Conservation (phyloP, 2,888 invertebrate species). For the Phlogophora meticulosa region DNA sequence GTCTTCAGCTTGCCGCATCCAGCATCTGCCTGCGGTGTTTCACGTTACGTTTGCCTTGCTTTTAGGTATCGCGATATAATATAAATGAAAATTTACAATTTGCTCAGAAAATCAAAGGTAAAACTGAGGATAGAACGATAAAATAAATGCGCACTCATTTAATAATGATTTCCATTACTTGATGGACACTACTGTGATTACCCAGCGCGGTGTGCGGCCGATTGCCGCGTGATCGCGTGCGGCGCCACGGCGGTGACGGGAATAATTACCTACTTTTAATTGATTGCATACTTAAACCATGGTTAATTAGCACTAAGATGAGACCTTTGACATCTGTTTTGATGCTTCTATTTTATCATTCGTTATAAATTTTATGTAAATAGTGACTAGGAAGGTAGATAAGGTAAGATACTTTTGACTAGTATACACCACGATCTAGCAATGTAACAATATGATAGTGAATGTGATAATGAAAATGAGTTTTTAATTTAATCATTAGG, state of each 20-base stretch:
- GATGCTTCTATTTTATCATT: not conserved
- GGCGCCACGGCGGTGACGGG: not conserved
- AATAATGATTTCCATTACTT: constrained; percentile 29
- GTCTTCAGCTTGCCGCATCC: too few relatives aligned
- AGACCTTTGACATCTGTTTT: constrained; percentile 19
- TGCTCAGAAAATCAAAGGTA: not conserved
- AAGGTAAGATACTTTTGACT: too few relatives aligned
- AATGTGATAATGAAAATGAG: not conserved
- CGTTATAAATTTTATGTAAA: not conserved
- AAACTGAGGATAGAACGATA: constrained; percentile 1
- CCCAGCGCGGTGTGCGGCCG: not conserved
- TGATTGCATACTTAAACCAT: constrained; percentile 26
- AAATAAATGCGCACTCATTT: constrained; percentile 23
- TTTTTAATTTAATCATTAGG: too few relatives aligned
- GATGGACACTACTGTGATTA: constrained; percentile 32
- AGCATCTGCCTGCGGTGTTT: too few relatives aligned
- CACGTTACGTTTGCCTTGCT: too few relatives aligned
- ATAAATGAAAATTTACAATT: too few relatives aligned
- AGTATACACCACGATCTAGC: not conserved
- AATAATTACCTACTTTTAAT: constrained; percentile 44
- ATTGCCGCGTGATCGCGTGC: constrained; percentile 33
- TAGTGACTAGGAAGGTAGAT: not conserved
- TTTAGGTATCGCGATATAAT: too few relatives aligned
- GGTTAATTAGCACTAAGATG: constrained; percentile 21
- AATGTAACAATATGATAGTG: not conserved